phyloP scores from a whole-genome alignment of 2,113 vertebrate species.

The Rhea americana region DNA sequence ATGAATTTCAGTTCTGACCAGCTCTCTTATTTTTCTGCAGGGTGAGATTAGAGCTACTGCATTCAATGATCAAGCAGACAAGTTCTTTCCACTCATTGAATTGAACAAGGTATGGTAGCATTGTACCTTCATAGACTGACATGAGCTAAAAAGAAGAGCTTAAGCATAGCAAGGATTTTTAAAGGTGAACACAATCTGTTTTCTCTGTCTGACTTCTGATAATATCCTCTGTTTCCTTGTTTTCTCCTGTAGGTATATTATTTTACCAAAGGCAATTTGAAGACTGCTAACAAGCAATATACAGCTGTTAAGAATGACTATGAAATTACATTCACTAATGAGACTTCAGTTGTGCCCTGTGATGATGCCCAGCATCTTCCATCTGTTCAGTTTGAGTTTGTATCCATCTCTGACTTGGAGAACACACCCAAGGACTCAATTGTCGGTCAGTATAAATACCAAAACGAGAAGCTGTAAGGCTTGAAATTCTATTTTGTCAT shows the following conservation, averaged over 20 bases:
- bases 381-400: constrained; percentile 90
- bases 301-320: constrained; percentile 96
- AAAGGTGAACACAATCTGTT: constrained; percentile 11
- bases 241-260: constrained; percentile 90
- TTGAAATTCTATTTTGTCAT: neutral
- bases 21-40: constrained; percentile 71
- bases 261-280: constrained; percentile 90
- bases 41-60: constrained; percentile 95
- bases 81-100: constrained; percentile 90
- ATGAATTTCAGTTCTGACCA: constrained; percentile 19
- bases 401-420: constrained; percentile 87
- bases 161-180: constrained; percentile 25
- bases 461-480: neutral
- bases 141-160: constrained; percentile 21
- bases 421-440: constrained; percentile 85
- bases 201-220: neutral
- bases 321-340: constrained; percentile 93
- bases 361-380: constrained; percentile 89
- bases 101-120: constrained; percentile 87
- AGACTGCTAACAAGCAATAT: constrained; percentile 98
- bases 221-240: neutral
- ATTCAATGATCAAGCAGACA: constrained; percentile 96
- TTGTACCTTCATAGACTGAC: constrained; percentile 20
- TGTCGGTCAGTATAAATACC: constrained; percentile 80
- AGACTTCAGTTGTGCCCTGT: constrained; percentile 89